phyloP scores from a whole-genome alignment of 2,113 vertebrate genomes.

The Irena cyanogastra region DNA sequence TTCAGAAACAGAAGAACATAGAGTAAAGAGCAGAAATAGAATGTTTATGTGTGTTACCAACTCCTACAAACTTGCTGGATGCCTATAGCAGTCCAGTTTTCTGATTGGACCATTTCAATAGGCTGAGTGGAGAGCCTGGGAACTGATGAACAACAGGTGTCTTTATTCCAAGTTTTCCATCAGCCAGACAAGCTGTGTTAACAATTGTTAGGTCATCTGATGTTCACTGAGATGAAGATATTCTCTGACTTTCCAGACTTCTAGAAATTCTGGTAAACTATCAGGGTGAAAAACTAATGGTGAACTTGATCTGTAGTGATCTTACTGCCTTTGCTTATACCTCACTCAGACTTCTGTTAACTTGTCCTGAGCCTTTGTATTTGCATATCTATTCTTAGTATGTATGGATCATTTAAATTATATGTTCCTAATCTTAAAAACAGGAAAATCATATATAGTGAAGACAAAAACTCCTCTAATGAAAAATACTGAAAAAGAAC shows the following conservation, averaged over 20 bases:
- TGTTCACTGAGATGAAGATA: background rate
- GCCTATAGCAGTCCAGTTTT: background rate
- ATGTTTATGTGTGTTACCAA: background rate
- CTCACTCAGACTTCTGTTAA: background rate
- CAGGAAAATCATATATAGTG: background rate
- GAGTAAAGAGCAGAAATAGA: background rate
- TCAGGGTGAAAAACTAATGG: background rate
- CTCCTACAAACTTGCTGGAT: background rate
- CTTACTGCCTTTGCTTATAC: background rate
- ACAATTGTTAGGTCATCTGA: background rate
- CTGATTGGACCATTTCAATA: background rate
- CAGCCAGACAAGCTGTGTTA: background rate
- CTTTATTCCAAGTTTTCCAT: background rate
- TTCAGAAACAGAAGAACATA: background rate
- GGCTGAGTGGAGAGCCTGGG: background rate
- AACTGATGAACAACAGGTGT: background rate
- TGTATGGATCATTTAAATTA: background rate
- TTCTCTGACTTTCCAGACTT: background rate
- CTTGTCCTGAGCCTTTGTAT: background rate
- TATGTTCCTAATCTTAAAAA: background rate
- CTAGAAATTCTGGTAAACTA: background rate
- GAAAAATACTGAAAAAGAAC: background rate
- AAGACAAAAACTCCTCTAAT: background rate
- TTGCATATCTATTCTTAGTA: background rate
- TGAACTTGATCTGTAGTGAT: background rate